Conservation (phyloP, 2,797 vertebrate species). For the Ctenopoma multispine region DNA sequence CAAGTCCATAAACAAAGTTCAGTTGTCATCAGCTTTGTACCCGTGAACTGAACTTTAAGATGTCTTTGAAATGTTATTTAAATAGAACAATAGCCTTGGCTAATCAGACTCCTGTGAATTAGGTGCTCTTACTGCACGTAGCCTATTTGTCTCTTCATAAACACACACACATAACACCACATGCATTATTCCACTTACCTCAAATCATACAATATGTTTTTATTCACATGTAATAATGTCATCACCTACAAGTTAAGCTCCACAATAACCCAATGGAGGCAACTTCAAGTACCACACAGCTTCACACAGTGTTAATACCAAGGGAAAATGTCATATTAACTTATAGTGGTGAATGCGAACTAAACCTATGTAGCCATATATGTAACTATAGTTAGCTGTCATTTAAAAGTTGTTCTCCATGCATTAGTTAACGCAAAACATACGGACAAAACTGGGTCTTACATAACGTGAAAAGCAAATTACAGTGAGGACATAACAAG, state of each 20-base stretch:
- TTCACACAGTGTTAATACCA: slow-evolving; percentile 5
- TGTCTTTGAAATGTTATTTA: slow-evolving; percentile 6
- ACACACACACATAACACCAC: neutral
- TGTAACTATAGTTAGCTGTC: too few species aligned
- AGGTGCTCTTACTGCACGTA: neutral
- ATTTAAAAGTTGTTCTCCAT: too few species aligned
- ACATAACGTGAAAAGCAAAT: too few species aligned
- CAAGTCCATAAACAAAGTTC: neutral
- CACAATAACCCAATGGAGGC: too few species aligned
- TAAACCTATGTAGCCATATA: too few species aligned
- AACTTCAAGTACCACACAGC: slow-evolving; percentile 10
- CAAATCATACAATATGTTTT: neutral
- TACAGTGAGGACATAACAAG: too few species aligned
- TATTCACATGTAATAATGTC: neutral
- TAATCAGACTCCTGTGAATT: neutral
- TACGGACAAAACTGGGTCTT: too few species aligned
- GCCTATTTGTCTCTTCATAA: neutral
- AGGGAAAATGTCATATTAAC: neutral
- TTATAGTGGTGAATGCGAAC: too few species aligned
- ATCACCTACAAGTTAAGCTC: too few species aligned
- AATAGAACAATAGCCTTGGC: neutral
- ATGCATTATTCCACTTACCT: neutral
- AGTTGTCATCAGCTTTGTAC: neutral
- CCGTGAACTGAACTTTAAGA: neutral
- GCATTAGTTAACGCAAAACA: too few species aligned